Conservation (phyloP, 2,888 invertebrate species). For the Ischnus inquisitorius region DNA sequence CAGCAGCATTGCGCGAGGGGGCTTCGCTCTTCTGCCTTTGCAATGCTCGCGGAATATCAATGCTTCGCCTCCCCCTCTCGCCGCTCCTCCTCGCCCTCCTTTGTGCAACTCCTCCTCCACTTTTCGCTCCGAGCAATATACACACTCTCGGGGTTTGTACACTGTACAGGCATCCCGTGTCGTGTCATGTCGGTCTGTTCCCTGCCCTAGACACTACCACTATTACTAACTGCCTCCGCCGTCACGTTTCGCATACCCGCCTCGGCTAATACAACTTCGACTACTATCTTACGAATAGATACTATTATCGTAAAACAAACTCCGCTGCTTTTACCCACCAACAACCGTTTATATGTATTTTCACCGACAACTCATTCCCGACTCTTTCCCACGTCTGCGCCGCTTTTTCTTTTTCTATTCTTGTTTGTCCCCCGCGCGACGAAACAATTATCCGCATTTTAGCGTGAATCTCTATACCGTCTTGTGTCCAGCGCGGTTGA, state of each 20-base stretch:
- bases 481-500: slow-evolving; percentile 26
- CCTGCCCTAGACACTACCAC: slow-evolving; percentile 48
- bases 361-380: slow-evolving; percentile 21
- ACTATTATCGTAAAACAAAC: slow-evolving; percentile 66
- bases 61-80: slow-evolving; percentile 73
- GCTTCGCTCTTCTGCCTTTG: slow-evolving; percentile 77
- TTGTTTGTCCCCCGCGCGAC: slow-evolving; percentile 18
- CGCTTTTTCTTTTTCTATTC: neutral
- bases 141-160: slow-evolving; percentile 8
- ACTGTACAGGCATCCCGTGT: slow-evolving; percentile 13
- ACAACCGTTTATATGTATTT: slow-evolving; percentile 49
- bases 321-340: slow-evolving; percentile 15
- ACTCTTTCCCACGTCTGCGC: slow-evolving; percentile 35
- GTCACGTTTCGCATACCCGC: slow-evolving; percentile 58
- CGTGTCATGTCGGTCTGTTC: slow-evolving; percentile 50
- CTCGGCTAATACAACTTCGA: slow-evolving; percentile 61
- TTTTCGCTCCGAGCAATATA: slow-evolving; percentile 41
- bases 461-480: slow-evolving; percentile 48
- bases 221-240: slow-evolving; percentile 22
- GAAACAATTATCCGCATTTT: slow-evolving; percentile 63
- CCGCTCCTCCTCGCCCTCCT: no score
- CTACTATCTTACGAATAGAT: slow-evolving; percentile 46
- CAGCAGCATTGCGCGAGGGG: slow-evolving; percentile 74
- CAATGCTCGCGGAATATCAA: slow-evolving; percentile 83
- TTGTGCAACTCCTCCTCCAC: slow-evolving; percentile 15